Conservation (phyloP, 2,888 invertebrate genomes). For the Atherix ibis region DNA sequence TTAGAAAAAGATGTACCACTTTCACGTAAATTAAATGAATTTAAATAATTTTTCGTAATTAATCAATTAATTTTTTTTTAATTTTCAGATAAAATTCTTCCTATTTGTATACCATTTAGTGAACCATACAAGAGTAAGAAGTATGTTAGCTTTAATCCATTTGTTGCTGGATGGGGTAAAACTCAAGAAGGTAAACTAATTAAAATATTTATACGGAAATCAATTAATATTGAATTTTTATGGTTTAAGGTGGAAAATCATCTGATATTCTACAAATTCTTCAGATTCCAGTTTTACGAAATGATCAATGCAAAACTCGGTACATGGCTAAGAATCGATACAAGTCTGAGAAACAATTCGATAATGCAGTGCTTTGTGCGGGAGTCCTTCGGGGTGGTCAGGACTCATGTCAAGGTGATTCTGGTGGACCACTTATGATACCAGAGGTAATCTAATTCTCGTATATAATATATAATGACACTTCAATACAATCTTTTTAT, state of each 20-base stretch:
- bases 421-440: conserved; percentile 31
- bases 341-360: conserved; percentile 24
- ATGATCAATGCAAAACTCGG: conserved; percentile 38
- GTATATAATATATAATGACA: neutral
- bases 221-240: too few relatives aligned
- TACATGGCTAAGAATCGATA: conserved; percentile 20
- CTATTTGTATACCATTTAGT: conserved; percentile 52
- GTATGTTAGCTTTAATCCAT: conserved; percentile 40
- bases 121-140: conserved; percentile 35
- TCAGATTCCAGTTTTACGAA: conserved; percentile 52
- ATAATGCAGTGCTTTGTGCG: conserved; percentile 25
- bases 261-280: conserved; percentile 48
- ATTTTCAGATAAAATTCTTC: conserved; percentile 30
- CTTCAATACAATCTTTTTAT: neutral
- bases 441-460: conserved; percentile 19
- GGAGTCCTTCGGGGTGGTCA: conserved; percentile 25
- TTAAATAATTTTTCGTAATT: neutral
- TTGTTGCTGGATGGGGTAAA: conserved; percentile 43
- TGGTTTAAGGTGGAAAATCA: conserved; percentile 48
- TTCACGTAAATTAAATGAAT: conserved; percentile 40
- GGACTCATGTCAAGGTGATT: conserved; percentile 31
- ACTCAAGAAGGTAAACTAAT: conserved; percentile 13
- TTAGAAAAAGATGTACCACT: conserved; percentile 41
- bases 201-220: too few relatives aligned
- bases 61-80: neutral